Base-by-base conservation (phyloP, 2,888 invertebrate species). In the Sturmia bella region DNA sequence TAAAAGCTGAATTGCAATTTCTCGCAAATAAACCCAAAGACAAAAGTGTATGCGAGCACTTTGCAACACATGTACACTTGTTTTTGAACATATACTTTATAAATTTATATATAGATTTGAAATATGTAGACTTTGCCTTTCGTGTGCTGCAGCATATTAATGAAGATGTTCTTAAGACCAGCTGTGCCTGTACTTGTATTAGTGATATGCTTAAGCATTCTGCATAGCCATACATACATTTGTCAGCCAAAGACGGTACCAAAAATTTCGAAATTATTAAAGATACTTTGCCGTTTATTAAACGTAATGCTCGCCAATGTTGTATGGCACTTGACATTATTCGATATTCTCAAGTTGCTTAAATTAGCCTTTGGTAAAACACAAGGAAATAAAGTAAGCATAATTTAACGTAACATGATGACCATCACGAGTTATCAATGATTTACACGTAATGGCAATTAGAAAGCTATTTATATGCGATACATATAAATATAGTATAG, bases 361-460 rank as follows among this genome's bases (percentile, higher is more conserved):
- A 56, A 52, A 64, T 64, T 69, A 63, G 56, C 63, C 61, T 54
- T 59, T 66, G 45, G 72, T 43, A 13, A 66, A 66, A 66, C 61
- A 59, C 24, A 66, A 68, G 74, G 37, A 74, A 39, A 69, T 82
- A 70, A 74, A 77, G n/a, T n/a, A n/a, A n/a, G 52, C 77, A 82
- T 77, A 78, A 82, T 82, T 82, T 73, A 73, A 61, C 77, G 81
- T 77, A 73, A 74, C 74, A 70, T 70, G 81, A 77, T 74, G 81
- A 63, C 73, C 77, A 69, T 69, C 68, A 77, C 57, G 52, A 63
- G 56, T 73, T 77, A 57, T 63, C 73, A 73, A 74, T 77, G 76
- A 81, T 77, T 81, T 81, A 52, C 77, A 82, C 77, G 74, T 82
- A 82, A 74, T 77, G 81, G 64, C 81, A 82, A 82, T 82, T 82